Conservation (phyloP, 2,113 vertebrate genomes). For the human (Homo sapiens) region DNA sequence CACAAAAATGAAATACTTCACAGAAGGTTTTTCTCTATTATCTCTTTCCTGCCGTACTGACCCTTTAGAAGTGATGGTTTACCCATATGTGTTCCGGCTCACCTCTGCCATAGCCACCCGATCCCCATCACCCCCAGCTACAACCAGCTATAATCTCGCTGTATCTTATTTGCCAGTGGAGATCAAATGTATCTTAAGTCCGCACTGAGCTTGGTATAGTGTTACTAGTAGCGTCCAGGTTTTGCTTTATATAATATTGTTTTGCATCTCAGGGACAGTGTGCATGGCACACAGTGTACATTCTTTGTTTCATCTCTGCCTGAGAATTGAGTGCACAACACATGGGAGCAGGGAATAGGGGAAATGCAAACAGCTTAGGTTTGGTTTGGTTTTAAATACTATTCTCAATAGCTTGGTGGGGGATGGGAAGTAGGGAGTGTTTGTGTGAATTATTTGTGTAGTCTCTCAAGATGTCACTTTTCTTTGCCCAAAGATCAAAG, state of each 20-base stretch:
- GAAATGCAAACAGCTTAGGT: not conserved
- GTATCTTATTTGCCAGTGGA: not conserved
- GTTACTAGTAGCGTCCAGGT: not conserved
- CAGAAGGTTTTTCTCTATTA: conserved; percentile 83
- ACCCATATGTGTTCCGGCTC: not conserved
- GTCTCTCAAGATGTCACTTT: not conserved
- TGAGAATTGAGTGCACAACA: not conserved
- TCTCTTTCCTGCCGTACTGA: conserved; percentile 51
- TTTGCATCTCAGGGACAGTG: not conserved
- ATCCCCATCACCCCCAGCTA: not conserved
- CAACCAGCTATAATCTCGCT: not conserved
- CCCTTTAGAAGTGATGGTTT: conserved; percentile 41
- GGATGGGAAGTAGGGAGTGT: not conserved
- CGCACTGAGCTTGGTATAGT: not conserved
- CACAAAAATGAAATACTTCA: conserved; percentile 84
- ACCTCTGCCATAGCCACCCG: not conserved
- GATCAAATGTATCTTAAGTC: not conserved
- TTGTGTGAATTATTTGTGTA: not conserved
- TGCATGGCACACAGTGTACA: not conserved
- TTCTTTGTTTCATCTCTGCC: not conserved
- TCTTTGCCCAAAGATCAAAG: not conserved
- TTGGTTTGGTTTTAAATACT: not conserved
- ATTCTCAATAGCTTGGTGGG: not conserved
- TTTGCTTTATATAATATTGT: not conserved
- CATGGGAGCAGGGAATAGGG: not conserved